Evolutionary conservation across 2,888 invertebrate genomes (phyloP), one percentile per base, ranked within the genome.

Genomic region (Trachelus troglodyta): DNA sequence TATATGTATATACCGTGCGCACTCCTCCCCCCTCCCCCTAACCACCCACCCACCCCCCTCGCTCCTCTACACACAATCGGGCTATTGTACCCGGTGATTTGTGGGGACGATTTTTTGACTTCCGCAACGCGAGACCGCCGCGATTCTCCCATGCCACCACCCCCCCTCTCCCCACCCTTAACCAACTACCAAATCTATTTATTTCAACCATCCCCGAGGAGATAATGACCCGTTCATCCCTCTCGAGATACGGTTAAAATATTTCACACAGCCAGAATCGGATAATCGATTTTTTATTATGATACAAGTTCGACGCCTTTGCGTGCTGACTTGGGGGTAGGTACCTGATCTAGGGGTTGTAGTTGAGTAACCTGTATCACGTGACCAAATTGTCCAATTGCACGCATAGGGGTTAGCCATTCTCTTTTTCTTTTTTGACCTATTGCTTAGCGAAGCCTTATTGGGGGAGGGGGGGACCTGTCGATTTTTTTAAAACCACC

Each of bases 81-180:
- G 85, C 90, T 88, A 91, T 91, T 91, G 91, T 91, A 89, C 83
- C 80, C 86, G 80, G 90, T 91, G 91, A 91, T 91, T 91, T 91
- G 90, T 91, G 90, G 89, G 87, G 89, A 89, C 88, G 89, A 90
- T 90, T 90, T 90, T 91, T 90, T 89, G 87, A 90, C 90, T 91
- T 90, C 90, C 90, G 89, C 69, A 75, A 33, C 69, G 69, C 76
- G 34, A 35, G 15, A n/a, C 40, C 12, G 40, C 4, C 4, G 40
- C 40, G 40, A 40, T 15, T 40, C 12, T 37, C 37, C 12, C 15
- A 0, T 37, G 11, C 35, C 12, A 12, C 35, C 35, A 12, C 15
- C 40, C 1, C 3, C 37, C 37, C 1, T 1, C 0, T 12, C 37
- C 4, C 37, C 37, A 0, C 37, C 40, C 15, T 6, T 4, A 15